phyloP scores from a whole-genome alignment of 2,797 vertebrate species.

The Zalophus californianus region DNA sequence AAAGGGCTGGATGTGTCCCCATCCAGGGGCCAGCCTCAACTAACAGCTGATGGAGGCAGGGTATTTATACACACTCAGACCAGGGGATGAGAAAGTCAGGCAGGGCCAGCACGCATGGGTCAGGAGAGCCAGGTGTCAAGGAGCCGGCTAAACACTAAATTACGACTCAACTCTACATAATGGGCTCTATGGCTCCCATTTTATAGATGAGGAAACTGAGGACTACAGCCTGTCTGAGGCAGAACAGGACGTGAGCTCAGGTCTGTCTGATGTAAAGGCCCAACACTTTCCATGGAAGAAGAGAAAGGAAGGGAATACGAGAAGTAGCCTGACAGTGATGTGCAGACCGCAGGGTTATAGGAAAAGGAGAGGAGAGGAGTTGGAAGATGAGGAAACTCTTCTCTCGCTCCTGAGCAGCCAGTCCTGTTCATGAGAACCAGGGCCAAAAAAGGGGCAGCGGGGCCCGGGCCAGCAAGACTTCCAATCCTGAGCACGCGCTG shows the following conservation, averaged over 20 bases:
- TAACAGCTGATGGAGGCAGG: neutral
- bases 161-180: neutral
- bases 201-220: neutral
- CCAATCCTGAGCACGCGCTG: neutral
- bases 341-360: constrained; percentile 48
- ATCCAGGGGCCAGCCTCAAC: neutral
- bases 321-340: neutral
- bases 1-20: neutral
- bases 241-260: neutral
- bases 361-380: neutral
- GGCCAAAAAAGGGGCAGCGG: neutral
- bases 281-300: neutral
- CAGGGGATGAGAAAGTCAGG: neutral
- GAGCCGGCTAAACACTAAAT: neutral
- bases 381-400: neutral
- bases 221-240: neutral
- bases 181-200: neutral
- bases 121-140: neutral
- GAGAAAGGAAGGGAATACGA: neutral
- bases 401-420: neutral
- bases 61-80: neutral
- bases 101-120: neutral
- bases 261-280: neutral
- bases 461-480: neutral
- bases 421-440: neutral